phyloP scores from a whole-genome alignment of 2,888 invertebrate genomes.

The Drosophila mayaguana region DNA sequence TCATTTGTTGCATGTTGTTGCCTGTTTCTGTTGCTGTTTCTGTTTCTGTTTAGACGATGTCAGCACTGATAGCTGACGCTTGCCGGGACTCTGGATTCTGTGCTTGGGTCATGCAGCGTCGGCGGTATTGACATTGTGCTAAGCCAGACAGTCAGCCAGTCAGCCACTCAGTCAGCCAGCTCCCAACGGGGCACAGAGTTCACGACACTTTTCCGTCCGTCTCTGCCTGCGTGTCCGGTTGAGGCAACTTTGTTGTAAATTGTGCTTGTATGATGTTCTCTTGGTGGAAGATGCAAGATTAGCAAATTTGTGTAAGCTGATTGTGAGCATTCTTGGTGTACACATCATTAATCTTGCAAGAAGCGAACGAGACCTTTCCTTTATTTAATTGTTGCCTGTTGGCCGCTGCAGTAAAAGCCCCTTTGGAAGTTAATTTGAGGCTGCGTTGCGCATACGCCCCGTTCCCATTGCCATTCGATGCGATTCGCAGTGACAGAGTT shows the following conservation, averaged over 20 bases:
- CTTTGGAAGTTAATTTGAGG: conserved; percentile 11
- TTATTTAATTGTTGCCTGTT: conserved; percentile 63
- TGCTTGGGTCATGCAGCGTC: conserved; percentile 48
- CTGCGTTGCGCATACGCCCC: conserved; percentile 49
- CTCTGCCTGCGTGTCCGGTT: neutral
- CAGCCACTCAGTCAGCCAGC: conserved; percentile 21
- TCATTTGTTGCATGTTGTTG: conserved; percentile 62
- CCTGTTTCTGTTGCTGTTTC: conserved; percentile 51
- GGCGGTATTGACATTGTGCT: conserved; percentile 54
- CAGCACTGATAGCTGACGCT: conserved; percentile 64
- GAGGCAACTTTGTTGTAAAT: conserved; percentile 48
- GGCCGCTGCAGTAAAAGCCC: conserved; percentile 24
- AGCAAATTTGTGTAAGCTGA: conserved; percentile 67
- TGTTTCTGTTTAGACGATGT: conserved; percentile 67
- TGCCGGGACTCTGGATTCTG: conserved; percentile 43
- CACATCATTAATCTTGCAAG: conserved; percentile 70
- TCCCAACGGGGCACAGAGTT: conserved; percentile 66
- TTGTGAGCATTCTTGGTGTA: conserved; percentile 63
- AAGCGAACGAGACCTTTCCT: conserved; percentile 43
- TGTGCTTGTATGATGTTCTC: conserved; percentile 68
- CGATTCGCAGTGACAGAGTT: conserved; percentile 44
- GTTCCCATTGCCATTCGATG: conserved; percentile 21
- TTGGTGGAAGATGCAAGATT: conserved; percentile 63
- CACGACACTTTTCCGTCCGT: conserved; percentile 58
- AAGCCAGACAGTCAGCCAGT: conserved; percentile 1